Conservation (phyloP, 2,888 invertebrate species). For the Thelaira solivaga region DNA sequence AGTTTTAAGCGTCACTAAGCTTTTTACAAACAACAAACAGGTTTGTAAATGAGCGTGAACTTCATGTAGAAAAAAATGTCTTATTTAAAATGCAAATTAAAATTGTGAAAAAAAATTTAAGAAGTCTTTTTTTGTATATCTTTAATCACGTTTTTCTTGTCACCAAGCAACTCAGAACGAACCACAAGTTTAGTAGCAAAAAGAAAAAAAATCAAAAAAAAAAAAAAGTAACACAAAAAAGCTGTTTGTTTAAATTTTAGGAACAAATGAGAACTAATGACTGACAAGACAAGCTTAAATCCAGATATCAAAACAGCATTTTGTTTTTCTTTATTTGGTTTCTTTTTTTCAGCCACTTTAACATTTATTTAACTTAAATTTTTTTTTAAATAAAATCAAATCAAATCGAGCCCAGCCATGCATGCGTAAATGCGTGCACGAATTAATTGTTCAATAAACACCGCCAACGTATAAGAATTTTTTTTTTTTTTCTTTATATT, state of each 20-base stretch:
- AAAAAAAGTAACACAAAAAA: not conserved
- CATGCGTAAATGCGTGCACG: conserved; percentile 52
- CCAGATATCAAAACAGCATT: conserved; percentile 8
- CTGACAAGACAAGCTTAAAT: not conserved
- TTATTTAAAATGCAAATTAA: conserved; percentile 26
- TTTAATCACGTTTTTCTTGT: conserved; percentile 39
- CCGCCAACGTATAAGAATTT: conserved; percentile 36
- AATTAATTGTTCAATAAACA: conserved; percentile 48
- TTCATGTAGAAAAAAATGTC: too few relatives aligned
- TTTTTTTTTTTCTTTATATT: conserved; percentile 5
- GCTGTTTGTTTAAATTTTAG: not conserved
- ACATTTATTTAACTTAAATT: not conserved
- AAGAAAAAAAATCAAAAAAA: not conserved
- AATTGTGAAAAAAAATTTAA: not conserved
- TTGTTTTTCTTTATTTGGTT: not conserved
- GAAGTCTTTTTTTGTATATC: not conserved
- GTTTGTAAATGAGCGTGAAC: too few relatives aligned
- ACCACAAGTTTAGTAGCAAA: not conserved
- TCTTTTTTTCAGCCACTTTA: not conserved
- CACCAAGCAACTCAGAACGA: not conserved
- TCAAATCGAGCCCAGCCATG: conserved; percentile 35
- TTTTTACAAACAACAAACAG: too few relatives aligned
- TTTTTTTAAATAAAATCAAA: not conserved
- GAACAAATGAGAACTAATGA: conserved; percentile 33
- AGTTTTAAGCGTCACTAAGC: too few relatives aligned